Conservation (phyloP, 2,888 invertebrate genomes). For the Diarsia mendica region DNA sequence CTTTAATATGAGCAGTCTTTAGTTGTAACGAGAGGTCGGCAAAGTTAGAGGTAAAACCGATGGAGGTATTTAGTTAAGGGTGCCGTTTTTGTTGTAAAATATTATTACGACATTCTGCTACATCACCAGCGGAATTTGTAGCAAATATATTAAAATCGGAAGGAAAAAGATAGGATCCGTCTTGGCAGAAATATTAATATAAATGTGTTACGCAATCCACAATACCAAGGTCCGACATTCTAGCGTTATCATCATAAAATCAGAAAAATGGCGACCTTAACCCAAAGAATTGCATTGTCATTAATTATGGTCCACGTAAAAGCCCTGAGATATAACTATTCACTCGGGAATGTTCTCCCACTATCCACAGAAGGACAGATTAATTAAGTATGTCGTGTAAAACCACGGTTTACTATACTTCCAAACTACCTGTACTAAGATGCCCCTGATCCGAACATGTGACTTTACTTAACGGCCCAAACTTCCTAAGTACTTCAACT, state of each 20-base stretch:
- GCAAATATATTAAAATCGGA: constrained; percentile 11
- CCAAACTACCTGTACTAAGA: constrained; percentile 48
- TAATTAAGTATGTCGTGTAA: constrained; percentile 58
- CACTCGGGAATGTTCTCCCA: constrained; percentile 24
- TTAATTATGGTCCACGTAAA: constrained; percentile 37
- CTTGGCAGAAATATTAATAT: constrained; percentile 28
- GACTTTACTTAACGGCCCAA: constrained; percentile 55
- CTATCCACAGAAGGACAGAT: constrained; percentile 29
- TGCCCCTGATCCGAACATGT: constrained; percentile 51
- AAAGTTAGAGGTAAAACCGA: constrained; percentile 51
- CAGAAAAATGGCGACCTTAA: constrained; percentile 29
- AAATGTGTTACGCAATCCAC: constrained; percentile 25
- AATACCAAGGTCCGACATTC: constrained; percentile 16
- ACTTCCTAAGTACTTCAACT: constrained; percentile 54
- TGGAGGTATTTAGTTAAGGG: constrained; percentile 39
- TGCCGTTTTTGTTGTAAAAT: constrained; percentile 28
- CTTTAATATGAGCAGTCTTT: constrained; percentile 52
- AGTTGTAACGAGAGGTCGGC: constrained; percentile 48
- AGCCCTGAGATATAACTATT: constrained; percentile 9
- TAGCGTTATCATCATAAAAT: constrained; percentile 28
- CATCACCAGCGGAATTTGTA: constrained; percentile 20
- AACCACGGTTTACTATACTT: constrained; percentile 37
- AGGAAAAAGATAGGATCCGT: constrained; percentile 7
- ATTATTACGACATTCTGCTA: constrained; percentile 18
- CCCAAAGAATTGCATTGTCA: constrained; percentile 47